phyloP scores from a whole-genome alignment of 2,888 invertebrate species.

The Dicycla oo region DNA sequence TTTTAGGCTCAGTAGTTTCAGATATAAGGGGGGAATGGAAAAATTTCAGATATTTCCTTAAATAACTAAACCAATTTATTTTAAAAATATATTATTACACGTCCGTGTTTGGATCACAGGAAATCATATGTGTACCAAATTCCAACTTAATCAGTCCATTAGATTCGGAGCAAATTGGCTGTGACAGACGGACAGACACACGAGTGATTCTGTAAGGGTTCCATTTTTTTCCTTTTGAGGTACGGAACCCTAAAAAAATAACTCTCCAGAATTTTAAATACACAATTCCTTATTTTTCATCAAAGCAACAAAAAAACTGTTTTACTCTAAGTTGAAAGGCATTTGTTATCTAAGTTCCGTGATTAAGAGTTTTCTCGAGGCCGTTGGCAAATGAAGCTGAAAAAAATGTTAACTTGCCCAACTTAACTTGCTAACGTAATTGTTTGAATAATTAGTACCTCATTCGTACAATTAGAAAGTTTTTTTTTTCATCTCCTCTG shows the following conservation, averaged over 20 bases:
- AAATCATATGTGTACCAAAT: too few relatives aligned
- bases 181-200: too few relatives aligned
- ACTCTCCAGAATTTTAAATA: constrained; percentile 72
- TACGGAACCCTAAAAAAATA: constrained; percentile 67
- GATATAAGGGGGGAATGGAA: too few relatives aligned
- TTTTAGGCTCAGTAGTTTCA: too few relatives aligned
- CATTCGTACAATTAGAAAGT: constrained; percentile 81
- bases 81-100: too few relatives aligned
- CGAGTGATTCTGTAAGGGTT: too few relatives aligned
- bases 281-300: constrained; percentile 75
- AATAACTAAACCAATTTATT: too few relatives aligned
- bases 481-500: constrained; percentile 69
- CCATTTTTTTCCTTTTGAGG: too few relatives aligned
- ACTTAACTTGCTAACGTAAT: constrained; percentile 78
- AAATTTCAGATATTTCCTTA: too few relatives aligned
- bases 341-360: constrained; percentile 85
- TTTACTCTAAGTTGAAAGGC: constrained; percentile 76
- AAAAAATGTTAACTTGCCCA: constrained; percentile 76
- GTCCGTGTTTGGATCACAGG: too few relatives aligned
- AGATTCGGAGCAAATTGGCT: too few relatives aligned
- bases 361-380: constrained; percentile 82
- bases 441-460: constrained; percentile 86
- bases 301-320: constrained; percentile 72
- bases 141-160: too few relatives aligned
- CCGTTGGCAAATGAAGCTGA: constrained; percentile 76